Percentiles rank a stretch among this genome's conserved stretches.
Conservation (phyloP, 2,888 invertebrate species). For the Meliscaeva auricollis region DNA sequence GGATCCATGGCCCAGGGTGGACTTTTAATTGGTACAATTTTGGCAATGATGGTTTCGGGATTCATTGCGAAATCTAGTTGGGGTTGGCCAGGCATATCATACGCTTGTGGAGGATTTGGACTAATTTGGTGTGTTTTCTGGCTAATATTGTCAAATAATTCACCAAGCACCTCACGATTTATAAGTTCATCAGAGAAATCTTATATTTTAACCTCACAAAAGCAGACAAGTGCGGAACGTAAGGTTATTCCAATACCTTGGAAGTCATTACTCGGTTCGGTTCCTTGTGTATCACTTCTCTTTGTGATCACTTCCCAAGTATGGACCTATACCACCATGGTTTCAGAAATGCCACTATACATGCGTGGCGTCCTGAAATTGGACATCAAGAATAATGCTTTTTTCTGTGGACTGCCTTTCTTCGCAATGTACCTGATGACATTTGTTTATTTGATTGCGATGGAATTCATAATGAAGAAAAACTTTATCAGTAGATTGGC, state of each 20-base stretch:
- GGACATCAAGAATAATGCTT: constrained; percentile 86
- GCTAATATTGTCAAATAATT: constrained; percentile 86
- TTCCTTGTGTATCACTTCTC: constrained; percentile 86
- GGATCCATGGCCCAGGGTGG: constrained; percentile 86
- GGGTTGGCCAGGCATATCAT: constrained; percentile 89
- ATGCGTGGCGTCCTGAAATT: constrained; percentile 87
- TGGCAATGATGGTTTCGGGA: constrained; percentile 88
- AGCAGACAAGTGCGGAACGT: constrained; percentile 76
- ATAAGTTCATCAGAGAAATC: constrained; percentile 86
- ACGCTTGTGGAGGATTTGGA: constrained; percentile 85
- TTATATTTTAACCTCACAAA: constrained; percentile 86
- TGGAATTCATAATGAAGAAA: constrained; percentile 83
- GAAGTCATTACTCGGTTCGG: constrained; percentile 86
- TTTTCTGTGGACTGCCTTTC: constrained; percentile 85
- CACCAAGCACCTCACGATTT: constrained; percentile 85
- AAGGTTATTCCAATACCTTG: constrained; percentile 86
- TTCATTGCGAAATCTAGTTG: constrained; percentile 85
- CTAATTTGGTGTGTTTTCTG: constrained; percentile 85
- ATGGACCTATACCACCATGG: constrained; percentile 89
- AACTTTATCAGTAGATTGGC: constrained; percentile 81
- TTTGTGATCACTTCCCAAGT: constrained; percentile 87
- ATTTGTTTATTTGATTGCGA: constrained; percentile 83
- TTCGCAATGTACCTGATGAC: constrained; percentile 85
- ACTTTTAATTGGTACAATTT: constrained; percentile 88
- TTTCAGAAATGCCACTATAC: constrained; percentile 89